These are phyloP conservation scores for Ips typographus DNA, from an alignment of 1,140 invertebrate species.

Conservation along the genomic window DNA sequence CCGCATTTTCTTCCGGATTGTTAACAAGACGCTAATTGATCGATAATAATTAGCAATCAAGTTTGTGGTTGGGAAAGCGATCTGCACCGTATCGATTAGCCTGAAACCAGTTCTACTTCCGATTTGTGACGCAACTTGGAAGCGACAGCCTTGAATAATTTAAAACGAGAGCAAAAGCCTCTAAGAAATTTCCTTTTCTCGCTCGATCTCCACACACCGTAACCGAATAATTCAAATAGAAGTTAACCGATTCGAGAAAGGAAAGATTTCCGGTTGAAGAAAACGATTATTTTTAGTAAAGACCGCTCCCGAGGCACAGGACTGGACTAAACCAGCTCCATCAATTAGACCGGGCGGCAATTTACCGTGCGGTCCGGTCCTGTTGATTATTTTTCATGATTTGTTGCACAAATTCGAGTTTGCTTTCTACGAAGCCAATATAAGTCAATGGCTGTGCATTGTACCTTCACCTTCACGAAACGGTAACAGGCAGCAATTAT, in stretches of 20 bases:
- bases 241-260: not conserved
- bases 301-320: not conserved
- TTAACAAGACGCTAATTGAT: too few species aligned
- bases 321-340: too few species aligned
- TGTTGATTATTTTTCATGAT: slow-evolving; percentile 10
- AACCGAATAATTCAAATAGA: not conserved
- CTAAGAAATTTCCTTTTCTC: not conserved
- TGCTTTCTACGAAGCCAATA: slow-evolving; percentile 7
- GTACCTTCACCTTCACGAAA: slow-evolving; percentile 31
- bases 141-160: too few species aligned
- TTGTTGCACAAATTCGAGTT: slow-evolving; percentile 3
- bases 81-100: not conserved
- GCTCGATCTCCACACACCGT: not conserved
- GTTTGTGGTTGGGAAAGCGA: not conserved
- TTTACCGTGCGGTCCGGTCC: not conserved
- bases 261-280: slow-evolving; percentile 23
- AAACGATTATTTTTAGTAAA: slow-evolving; percentile 11
- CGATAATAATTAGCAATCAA: too few species aligned
- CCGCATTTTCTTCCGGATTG: too few species aligned
- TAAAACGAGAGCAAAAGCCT: too few species aligned
- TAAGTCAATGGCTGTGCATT: slow-evolving; percentile 14
- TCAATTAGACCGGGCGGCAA: not conserved
- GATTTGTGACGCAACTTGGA: too few species aligned
- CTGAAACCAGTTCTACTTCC: not conserved
- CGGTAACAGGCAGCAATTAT: slow-evolving; percentile 9